Evolutionary conservation across 2,797 vertebrate genomes (phyloP).

Genomic region (Craterocephalus amniculus): DNA sequence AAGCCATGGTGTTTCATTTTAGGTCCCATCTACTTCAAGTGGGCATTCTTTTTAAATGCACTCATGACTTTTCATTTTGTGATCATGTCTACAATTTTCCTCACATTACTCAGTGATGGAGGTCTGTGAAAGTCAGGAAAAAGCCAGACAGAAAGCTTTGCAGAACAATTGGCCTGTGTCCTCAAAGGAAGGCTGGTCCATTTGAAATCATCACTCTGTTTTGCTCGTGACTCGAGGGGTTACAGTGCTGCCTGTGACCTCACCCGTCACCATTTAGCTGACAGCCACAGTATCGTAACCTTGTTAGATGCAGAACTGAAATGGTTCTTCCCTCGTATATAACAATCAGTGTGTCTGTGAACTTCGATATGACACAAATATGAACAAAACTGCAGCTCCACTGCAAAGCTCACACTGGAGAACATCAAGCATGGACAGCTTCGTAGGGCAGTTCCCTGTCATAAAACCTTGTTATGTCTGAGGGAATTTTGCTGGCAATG

Average conservation of each 20-base stretch:
- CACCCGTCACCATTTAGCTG: conserved; percentile 76
- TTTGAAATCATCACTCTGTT: conserved; percentile 71
- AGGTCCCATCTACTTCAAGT: conserved; percentile 9
- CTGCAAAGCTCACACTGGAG: conserved; percentile 58
- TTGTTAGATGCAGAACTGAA: conserved; percentile 62
- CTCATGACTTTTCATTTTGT: conserved; percentile 22
- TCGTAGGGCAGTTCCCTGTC: conserved; percentile 70
- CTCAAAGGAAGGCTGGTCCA: conserved; percentile 56
- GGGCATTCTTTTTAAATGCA: conserved; percentile 18
- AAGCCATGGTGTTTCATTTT: conserved; percentile 7
- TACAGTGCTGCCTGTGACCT: conserved; percentile 68
- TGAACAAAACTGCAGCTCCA: conserved; percentile 70
- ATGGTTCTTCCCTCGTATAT: conserved; percentile 70
- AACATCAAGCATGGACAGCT: conserved; percentile 72
- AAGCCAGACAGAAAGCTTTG: conserved; percentile 48
- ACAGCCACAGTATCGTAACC: conserved; percentile 75
- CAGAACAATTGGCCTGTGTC: conserved; percentile 60
- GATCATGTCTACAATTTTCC: conserved; percentile 46
- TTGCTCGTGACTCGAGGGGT: conserved; percentile 63
- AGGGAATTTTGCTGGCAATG: conserved; percentile 73
- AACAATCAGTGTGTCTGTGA: conserved; percentile 78
- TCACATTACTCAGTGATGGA: conserved; percentile 49
- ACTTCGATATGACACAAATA: conserved; percentile 77
- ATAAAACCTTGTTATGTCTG: conserved; percentile 83
- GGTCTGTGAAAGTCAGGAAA: conserved; percentile 57